Base-by-base conservation (phyloP, 1,140 invertebrate genomes). In the Ceratosolen solmsi region DNA sequence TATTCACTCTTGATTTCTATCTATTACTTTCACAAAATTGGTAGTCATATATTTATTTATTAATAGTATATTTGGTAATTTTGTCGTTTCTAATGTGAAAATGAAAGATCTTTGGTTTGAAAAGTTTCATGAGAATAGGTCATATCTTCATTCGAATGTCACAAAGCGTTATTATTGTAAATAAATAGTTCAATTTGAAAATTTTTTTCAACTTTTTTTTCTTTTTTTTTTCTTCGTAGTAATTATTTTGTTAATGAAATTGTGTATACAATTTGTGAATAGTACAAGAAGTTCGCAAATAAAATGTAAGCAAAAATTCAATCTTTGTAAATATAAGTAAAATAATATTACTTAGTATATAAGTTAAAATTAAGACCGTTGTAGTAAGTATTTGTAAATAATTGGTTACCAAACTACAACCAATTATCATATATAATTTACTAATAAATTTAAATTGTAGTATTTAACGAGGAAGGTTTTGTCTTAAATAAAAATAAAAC, bases 291-390 rank as follows among this genome's bases (percentile, higher is more conserved):
- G 56, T 78, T 78, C 51, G n/a, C 81, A 82, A 82, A 38, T 63
- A 17, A 72, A 30, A 56, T 36, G 11, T 27, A 77, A 60, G 25
- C 33, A 81, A 68, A 22, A 82, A 76, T n/a, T 51, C 7, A 75
- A 74, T 56, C 13, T 78, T 68, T 83, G 82, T 83, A 83, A 83
- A 83, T 83, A 83, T 65, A 79, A 79, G 33, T 74, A 75, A 83
- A 73, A 49, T 33, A 80, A 38, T 65, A 41, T 72, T 60, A 74
- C 54, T 63, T 78, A 58, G 30, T 51, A 77, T 77, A 82, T n/a
- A n/a, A n/a, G 77, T 77, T 56, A 60, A 63, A 22, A 27, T 79
- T 73, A 79, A 82, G 56, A 56, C 46, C 15, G 13, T 78, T 73
- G 33, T 78, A 82, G 51, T 0, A 54, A 72, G 41, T 78, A 82